These are phyloP conservation scores for crab-eating macaque (Macaca fascicularis) DNA, from an alignment of 2,113 vertebrate species.

Conservation along the genomic window DNA sequence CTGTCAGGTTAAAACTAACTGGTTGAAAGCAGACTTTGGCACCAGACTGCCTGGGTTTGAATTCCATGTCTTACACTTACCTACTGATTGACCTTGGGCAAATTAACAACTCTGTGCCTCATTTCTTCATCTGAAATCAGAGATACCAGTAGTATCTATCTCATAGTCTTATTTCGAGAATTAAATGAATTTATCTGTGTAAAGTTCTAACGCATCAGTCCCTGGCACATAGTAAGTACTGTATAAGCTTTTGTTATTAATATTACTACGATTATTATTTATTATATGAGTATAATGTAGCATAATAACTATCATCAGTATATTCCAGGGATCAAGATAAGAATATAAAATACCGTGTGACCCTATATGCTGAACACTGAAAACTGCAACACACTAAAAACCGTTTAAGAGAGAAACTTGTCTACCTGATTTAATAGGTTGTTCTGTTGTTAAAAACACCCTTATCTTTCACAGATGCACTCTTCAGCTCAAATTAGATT, in stretches of 20 bases:
- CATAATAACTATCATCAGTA: background rate
- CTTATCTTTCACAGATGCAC: background rate
- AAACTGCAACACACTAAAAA: background rate
- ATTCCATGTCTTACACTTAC: background rate
- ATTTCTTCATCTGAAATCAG: constrained; percentile 27
- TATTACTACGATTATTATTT: background rate
- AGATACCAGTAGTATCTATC: background rate
- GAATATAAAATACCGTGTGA: background rate
- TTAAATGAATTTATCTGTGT: constrained; percentile 4
- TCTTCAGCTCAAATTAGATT: constrained; percentile 52
- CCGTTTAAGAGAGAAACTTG: background rate
- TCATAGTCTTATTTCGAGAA: background rate
- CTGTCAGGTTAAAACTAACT: background rate
- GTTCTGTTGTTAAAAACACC: background rate
- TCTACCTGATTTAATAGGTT: background rate
- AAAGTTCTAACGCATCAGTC: background rate
- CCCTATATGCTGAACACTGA: background rate
- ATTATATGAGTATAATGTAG: background rate
- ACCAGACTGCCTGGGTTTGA: background rate
- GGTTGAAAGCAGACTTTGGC: background rate
- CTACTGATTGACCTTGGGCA: background rate
- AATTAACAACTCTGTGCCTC: background rate
- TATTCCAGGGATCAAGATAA: background rate
- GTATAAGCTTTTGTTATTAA: background rate
- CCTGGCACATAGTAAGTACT: background rate